A percentile compares a stretch with the other conserved stretches of the same genome.
phyloP scores from a whole-genome alignment of 2,113 vertebrate species.

The Sarotherodon lohbergeri region DNA sequence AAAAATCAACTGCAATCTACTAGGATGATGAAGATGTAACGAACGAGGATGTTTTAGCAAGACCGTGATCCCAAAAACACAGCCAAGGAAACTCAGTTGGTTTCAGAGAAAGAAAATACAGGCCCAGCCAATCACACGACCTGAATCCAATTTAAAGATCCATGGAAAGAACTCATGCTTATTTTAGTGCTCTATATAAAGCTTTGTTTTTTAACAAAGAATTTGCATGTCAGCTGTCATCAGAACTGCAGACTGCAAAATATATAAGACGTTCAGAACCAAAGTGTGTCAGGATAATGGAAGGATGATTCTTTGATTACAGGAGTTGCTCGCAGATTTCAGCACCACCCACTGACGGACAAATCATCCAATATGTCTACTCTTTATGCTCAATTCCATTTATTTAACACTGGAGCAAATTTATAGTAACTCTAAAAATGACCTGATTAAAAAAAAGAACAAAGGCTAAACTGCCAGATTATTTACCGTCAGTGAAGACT shows the following conservation, averaged over 20 bases:
- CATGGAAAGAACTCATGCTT: neutral
- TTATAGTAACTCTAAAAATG: neutral
- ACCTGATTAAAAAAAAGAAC: neutral
- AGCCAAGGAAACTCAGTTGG: no score
- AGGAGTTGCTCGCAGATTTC: neutral
- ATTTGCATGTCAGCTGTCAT: neutral
- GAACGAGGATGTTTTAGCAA: no score
- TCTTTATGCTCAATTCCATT: neutral
- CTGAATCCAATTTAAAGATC: neutral
- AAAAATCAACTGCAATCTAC: neutral
- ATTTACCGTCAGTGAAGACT: neutral
- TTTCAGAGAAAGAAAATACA: no score
- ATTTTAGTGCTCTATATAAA: neutral
- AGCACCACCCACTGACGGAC: neutral
- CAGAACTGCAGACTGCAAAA: neutral
- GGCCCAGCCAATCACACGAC: neutral
- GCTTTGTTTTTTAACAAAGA: neutral
- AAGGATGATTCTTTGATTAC: neutral
- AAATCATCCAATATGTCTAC: neutral
- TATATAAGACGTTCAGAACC: neutral
- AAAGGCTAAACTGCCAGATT: neutral
- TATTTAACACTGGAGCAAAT: neutral
- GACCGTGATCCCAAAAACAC: no score
- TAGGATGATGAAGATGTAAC: no score
- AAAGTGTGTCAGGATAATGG: neutral